These are phyloP conservation scores for Lethenteron camtschaticum DNA, from an alignment of 2,113 vertebrate species.

Conservation along the genomic window DNA sequence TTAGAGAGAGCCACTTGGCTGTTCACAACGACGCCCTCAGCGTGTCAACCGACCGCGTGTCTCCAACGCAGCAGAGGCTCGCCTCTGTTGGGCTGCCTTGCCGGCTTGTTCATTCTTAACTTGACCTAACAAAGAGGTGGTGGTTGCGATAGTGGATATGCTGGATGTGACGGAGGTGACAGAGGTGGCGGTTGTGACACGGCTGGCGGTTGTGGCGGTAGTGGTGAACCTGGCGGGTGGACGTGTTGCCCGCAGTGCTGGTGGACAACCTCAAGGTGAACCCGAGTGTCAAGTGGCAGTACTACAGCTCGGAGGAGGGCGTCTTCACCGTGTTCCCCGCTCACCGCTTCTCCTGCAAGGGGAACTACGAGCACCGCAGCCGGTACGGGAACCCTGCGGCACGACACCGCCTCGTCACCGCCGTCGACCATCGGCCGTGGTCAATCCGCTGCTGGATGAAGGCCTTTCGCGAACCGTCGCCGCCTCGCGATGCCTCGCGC, in stretches of 20 bases:
- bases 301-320: constrained; percentile 96
- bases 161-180: too few species aligned
- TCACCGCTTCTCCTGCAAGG: constrained; percentile 90
- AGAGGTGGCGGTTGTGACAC: too few species aligned
- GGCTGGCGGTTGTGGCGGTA: too few species aligned
- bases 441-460: too few species aligned
- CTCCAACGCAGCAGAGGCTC: not conserved
- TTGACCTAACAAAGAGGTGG: not conserved
- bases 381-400: constrained; percentile 27
- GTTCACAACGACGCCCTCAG: too few species aligned
- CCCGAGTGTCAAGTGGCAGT: constrained; percentile 96
- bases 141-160: not conserved
- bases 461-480: too few species aligned
- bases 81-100: not conserved
- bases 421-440: too few species aligned
- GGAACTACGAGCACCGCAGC: constrained; percentile 82
- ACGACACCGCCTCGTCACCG: too few species aligned
- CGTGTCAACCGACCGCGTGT: too few species aligned
- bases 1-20: too few species aligned
- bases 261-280: constrained; percentile 97
- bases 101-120: not conserved
- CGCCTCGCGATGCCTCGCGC: too few species aligned
- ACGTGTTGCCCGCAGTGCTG: constrained; percentile 31
- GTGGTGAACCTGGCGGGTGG: too few species aligned
- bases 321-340: constrained; percentile 95